Percentiles rank a stretch among this genome's conserved stretches.
phyloP scores from a whole-genome alignment of 2,888 invertebrate species.

The Pocota personata region DNA sequence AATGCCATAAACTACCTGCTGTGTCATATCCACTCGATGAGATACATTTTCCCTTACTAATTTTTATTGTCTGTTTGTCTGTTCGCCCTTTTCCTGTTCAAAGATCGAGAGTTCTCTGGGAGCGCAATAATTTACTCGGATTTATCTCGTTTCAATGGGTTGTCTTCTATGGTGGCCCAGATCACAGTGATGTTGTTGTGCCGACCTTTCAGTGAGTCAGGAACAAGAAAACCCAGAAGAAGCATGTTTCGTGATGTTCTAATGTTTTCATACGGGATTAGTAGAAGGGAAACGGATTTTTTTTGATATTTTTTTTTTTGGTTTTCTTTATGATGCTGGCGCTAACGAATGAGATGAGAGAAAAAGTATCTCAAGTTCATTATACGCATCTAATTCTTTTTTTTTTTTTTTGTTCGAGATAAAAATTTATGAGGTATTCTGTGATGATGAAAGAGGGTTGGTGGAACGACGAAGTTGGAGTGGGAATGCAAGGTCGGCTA shows the following conservation, averaged over 20 bases:
- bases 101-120: conserved; percentile 7
- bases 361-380: conserved; percentile 45
- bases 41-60: conserved; percentile 61
- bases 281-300: conserved; percentile 22
- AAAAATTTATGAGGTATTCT: conserved; percentile 56
- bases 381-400: conserved; percentile 4
- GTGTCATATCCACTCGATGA: conserved; percentile 50
- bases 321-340: conserved; percentile 51
- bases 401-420: conserved; percentile 1
- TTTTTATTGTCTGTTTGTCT: conserved; percentile 69
- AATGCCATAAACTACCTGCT: conserved; percentile 68
- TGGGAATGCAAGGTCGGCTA: conserved; percentile 64
- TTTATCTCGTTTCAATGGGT: conserved; percentile 68
- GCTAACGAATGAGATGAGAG: conserved; percentile 54
- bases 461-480: background rate
- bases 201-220: conserved; percentile 23
- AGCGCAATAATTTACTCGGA: conserved; percentile 55
- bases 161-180: conserved; percentile 64
- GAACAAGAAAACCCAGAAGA: conserved; percentile 16
- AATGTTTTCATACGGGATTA: conserved; percentile 44
- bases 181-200: conserved; percentile 6
- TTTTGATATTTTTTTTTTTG: too few species aligned
- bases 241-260: conserved; percentile 30
- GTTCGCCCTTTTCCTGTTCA: conserved; percentile 38
- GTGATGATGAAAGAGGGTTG: conserved; percentile 54